Evolutionary conservation across 2,888 invertebrate species (phyloP).

Genomic region (Philaethria dido): DNA sequence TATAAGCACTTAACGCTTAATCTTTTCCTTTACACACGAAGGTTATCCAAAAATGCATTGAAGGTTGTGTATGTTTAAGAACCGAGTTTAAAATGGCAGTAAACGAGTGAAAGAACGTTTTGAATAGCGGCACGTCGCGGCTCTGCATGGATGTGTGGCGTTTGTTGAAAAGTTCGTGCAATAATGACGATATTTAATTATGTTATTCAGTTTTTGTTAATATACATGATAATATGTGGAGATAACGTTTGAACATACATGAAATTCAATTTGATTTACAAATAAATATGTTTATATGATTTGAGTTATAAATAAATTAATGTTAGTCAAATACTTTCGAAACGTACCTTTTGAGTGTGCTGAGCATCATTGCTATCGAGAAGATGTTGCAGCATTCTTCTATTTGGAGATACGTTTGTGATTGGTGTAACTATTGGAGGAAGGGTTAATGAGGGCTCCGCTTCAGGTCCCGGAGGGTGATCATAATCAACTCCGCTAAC

Average conservation of each 20-base stretch:
- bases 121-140: neutral
- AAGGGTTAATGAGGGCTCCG: constrained; percentile 83
- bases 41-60: constrained; percentile 10
- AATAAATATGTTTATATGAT: neutral
- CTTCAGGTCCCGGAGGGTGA: constrained; percentile 89
- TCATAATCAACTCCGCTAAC: constrained; percentile 95
- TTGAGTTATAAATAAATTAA: neutral
- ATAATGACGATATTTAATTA: neutral
- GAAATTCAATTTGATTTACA: neutral
- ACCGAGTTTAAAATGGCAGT: neutral
- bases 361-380: constrained; percentile 70
- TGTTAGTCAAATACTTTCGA: neutral
- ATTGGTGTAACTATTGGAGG: constrained; percentile 76
- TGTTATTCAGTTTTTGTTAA: neutral
- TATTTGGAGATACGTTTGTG: constrained; percentile 75
- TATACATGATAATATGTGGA: neutral
- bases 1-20: constrained; percentile 2
- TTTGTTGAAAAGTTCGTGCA: neutral
- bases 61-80: constrained; percentile 13
- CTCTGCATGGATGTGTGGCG: neutral
- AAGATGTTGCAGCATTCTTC: constrained; percentile 71
- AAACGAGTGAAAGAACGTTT: neutral
- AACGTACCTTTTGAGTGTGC: constrained; percentile 84
- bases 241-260: neutral
- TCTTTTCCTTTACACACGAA: constrained; percentile 4